Evolutionary conservation across 2,888 invertebrate species (phyloP).

Genomic region (Nemapogon koenigi): DNA sequence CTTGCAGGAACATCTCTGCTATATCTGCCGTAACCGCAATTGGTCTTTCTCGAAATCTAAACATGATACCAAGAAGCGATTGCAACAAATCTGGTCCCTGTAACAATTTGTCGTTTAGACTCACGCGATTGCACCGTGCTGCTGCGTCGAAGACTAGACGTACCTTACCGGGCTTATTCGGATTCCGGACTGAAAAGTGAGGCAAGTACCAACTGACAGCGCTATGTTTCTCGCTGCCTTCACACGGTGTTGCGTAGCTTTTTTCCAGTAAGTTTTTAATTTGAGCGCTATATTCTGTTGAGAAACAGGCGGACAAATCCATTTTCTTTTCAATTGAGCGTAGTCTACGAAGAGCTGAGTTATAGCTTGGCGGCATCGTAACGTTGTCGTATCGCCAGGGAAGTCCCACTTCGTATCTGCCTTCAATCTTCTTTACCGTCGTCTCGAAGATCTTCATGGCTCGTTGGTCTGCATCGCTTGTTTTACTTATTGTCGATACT

Average conservation of each 20-base stretch:
- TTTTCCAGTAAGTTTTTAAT: conserved; percentile 3
- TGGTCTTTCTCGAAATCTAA: conserved; percentile 14
- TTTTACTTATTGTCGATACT: no score
- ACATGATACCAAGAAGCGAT: conserved; percentile 17
- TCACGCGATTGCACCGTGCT: background rate
- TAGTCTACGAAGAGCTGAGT: background rate
- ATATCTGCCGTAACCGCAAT: conserved; percentile 19
- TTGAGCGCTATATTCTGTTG: background rate
- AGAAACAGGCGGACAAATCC: background rate
- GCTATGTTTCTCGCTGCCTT: background rate
- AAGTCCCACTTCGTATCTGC: conserved; percentile 6
- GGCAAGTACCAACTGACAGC: conserved; percentile 7
- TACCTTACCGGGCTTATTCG: conserved; percentile 10
- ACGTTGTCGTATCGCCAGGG: conserved; percentile 2
- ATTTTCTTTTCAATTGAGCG: background rate
- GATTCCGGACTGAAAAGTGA: conserved; percentile 10
- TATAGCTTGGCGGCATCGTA: conserved; percentile 1
- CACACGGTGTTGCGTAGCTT: background rate
- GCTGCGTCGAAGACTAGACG: conserved; percentile 11
- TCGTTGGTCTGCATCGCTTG: background rate
- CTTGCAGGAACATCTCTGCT: conserved; percentile 18
- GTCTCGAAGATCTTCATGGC: background rate
- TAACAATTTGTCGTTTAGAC: conserved; percentile 12
- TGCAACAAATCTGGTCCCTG: conserved; percentile 17
- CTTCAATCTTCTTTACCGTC: background rate